A percentile compares a stretch with the other conserved stretches of the same genome.
These are phyloP conservation scores for Machimus rusticus DNA, from an alignment of 2,888 invertebrate species.

Conservation along the genomic window DNA sequence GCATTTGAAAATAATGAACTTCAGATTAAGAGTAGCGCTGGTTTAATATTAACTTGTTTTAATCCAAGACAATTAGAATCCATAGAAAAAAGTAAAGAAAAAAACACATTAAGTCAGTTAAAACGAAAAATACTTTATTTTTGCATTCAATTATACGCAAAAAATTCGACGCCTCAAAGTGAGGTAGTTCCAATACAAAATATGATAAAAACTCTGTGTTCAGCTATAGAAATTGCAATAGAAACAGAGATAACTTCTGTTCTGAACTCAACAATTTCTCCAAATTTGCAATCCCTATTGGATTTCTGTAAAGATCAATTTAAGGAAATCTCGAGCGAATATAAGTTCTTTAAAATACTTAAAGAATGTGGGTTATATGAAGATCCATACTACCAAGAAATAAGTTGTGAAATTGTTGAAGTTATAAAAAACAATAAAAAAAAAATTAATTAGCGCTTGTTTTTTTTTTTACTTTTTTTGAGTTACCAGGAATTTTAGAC, in stretches of 20 bases:
- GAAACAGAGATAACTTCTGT: background rate
- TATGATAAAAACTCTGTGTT: background rate
- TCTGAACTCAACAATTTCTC: background rate
- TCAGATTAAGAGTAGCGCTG: no score
- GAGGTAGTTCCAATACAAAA: background rate
- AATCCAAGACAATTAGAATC: background rate
- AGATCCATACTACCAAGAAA: background rate
- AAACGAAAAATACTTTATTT: background rate
- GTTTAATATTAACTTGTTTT: no score
- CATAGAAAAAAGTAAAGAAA: background rate
- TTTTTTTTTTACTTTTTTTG: slow-evolving; percentile 13
- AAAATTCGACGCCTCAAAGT: background rate
- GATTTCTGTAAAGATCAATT: background rate
- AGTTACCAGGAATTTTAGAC: background rate
- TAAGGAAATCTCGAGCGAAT: background rate
- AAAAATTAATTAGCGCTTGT: background rate
- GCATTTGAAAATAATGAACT: no score
- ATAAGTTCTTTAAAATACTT: slow-evolving; percentile 5
- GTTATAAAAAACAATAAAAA: background rate
- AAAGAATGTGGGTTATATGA: background rate
- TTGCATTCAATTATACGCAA: background rate
- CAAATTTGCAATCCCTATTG: background rate
- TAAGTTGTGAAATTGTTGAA: slow-evolving; percentile 11
- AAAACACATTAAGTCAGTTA: slow-evolving; percentile 8
- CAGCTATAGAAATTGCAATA: background rate